Percentiles rank a stretch among this genome's conserved stretches.
These are phyloP conservation scores for Oreocharis arfaki DNA, from an alignment of 2,113 vertebrate genomes.

Conservation along the genomic window DNA sequence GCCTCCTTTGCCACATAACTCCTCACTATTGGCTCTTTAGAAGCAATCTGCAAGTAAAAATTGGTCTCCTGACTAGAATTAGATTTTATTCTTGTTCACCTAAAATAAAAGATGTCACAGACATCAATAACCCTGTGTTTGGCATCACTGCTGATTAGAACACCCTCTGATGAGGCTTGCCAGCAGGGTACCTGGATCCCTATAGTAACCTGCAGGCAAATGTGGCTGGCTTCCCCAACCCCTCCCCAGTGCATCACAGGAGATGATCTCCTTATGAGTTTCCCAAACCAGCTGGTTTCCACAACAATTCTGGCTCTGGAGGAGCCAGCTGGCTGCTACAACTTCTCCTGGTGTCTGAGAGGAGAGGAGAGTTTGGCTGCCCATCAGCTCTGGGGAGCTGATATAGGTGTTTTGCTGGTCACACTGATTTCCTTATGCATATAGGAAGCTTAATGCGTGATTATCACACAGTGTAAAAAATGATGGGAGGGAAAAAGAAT, in stretches of 20 bases:
- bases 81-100: background rate
- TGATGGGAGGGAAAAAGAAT: background rate
- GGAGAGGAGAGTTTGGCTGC: background rate
- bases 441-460: background rate
- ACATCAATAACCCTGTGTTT: background rate
- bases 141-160: background rate
- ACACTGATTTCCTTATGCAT: background rate
- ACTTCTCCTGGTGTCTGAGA: background rate
- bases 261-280: fast-evolving
- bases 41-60: constrained; percentile 29
- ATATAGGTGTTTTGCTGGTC: background rate
- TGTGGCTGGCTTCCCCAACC: background rate
- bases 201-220: background rate
- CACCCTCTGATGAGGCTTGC: background rate
- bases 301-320: background rate
- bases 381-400: background rate
- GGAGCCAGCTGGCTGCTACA: background rate
- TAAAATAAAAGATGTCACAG: background rate
- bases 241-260: background rate
- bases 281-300: background rate
- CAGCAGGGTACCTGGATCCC: background rate
- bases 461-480: background rate
- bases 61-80: background rate
- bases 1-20: background rate
- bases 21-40: constrained; percentile 1